Conservation (phyloP, 2,888 invertebrate genomes). For the Hoplodrina ambigua region DNA sequence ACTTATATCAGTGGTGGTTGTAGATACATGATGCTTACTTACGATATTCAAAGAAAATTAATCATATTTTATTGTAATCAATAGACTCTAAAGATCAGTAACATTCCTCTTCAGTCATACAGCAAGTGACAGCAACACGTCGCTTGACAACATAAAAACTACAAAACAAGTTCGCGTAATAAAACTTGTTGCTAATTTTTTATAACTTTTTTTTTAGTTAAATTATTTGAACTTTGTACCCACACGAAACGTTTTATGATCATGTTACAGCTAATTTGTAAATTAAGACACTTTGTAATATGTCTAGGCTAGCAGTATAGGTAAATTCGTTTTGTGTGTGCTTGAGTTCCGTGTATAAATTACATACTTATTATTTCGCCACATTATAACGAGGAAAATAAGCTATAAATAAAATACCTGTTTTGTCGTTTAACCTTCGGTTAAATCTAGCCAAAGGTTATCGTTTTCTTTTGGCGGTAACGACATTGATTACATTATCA, state of each 20-base stretch:
- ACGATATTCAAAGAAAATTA: no score
- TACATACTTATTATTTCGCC: background rate
- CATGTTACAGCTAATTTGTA: background rate
- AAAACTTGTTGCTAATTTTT: background rate
- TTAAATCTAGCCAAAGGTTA: background rate
- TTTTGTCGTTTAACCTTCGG: background rate
- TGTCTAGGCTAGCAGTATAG: background rate
- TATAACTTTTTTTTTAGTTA: background rate
- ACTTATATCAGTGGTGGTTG: background rate
- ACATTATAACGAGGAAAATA: no score
- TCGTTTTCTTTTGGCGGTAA: background rate
- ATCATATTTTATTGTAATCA: no score
- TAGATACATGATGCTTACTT: no score
- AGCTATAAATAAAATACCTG: background rate
- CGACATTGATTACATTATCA: background rate
- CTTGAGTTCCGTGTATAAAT: background rate
- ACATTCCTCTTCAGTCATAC: no score
- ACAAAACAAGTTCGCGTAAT: background rate
- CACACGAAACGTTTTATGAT: background rate
- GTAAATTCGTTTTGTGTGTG: background rate
- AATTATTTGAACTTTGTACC: slow-evolving; percentile 13
- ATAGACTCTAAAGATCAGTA: background rate
- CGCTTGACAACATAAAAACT: background rate
- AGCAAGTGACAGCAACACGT: slow-evolving; percentile 7
- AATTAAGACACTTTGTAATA: background rate